phyloP scores from a whole-genome alignment of 2,797 vertebrate species.

The Pitangus sulphuratus region DNA sequence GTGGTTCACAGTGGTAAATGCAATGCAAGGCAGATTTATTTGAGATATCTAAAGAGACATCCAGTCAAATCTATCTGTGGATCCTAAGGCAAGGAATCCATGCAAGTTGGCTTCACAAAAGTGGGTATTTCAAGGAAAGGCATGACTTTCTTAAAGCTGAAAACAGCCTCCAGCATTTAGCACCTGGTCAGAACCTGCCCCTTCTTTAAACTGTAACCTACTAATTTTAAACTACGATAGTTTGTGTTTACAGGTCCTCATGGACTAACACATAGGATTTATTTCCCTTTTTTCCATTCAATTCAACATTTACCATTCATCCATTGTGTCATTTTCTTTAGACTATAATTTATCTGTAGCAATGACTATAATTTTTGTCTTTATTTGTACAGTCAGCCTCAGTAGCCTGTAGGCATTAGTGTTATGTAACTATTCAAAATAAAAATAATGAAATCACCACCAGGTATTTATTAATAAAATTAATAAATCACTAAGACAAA shows the following conservation, averaged over 20 bases:
- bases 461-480: not conserved
- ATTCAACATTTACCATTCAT: not conserved
- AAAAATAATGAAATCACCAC: not conserved
- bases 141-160: not conserved
- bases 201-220: not conserved
- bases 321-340: not conserved
- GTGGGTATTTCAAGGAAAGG: not conserved
- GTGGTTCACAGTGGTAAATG: not conserved
- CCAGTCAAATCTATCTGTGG: not conserved
- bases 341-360: not conserved
- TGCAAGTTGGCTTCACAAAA: not conserved
- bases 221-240: not conserved
- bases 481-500: not conserved
- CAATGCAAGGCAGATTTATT: not conserved
- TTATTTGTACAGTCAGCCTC: not conserved
- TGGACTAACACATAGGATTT: not conserved
- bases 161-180: not conserved
- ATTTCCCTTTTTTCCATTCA: not conserved
- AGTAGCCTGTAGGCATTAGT: not conserved
- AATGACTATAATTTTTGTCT: not conserved
- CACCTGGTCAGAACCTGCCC: not conserved
- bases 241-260: not conserved
- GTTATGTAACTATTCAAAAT: not conserved
- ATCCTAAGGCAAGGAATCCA: not conserved
- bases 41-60: not conserved